A percentile compares a stretch with the other conserved stretches of the same genome.
Evolutionary conservation across 2,888 invertebrate species (phyloP).

Genomic region (Pristionchus entomophagus): DNA sequence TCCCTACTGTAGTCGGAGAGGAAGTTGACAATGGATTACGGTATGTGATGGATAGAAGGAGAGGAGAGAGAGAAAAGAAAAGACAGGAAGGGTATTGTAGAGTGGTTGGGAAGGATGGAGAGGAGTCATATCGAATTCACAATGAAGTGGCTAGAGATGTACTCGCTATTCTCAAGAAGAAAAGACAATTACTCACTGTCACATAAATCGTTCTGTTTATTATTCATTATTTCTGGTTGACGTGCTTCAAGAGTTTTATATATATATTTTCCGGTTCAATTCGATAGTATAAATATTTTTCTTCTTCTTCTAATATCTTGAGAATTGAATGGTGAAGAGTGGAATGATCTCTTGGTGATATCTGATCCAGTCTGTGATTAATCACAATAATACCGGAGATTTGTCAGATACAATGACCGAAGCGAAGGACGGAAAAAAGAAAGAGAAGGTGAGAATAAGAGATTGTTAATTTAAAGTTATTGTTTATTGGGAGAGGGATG

Average conservation of each 20-base stretch:
- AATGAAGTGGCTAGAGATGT: slow-evolving; percentile 54
- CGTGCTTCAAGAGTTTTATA: too few relatives aligned
- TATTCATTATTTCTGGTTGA: too few relatives aligned
- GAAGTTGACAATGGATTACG: slow-evolving; percentile 48
- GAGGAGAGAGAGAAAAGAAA: neutral
- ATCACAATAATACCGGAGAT: neutral
- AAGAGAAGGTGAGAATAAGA: slow-evolving; percentile 22
- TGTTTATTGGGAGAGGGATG: slow-evolving; percentile 77
- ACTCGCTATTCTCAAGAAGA: slow-evolving; percentile 26
- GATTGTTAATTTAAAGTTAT: neutral
- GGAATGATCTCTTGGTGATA: neutral
- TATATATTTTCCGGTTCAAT: too few relatives aligned
- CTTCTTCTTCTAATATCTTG: neutral
- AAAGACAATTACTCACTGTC: neutral
- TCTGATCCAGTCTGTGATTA: too few relatives aligned
- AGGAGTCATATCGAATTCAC: slow-evolving; percentile 61
- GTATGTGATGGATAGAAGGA: neutral
- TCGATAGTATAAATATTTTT: neutral
- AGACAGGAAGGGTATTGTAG: slow-evolving; percentile 9
- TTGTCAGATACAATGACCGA: neutral
- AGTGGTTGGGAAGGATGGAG: slow-evolving; percentile 63
- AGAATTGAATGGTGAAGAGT: neutral
- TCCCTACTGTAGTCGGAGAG: slow-evolving; percentile 52
- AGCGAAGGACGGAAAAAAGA: neutral
- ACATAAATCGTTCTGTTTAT: too few relatives aligned